phyloP scores from a whole-genome alignment of 2,888 invertebrate species.

The Caenorhabditis sulstoni region DNA sequence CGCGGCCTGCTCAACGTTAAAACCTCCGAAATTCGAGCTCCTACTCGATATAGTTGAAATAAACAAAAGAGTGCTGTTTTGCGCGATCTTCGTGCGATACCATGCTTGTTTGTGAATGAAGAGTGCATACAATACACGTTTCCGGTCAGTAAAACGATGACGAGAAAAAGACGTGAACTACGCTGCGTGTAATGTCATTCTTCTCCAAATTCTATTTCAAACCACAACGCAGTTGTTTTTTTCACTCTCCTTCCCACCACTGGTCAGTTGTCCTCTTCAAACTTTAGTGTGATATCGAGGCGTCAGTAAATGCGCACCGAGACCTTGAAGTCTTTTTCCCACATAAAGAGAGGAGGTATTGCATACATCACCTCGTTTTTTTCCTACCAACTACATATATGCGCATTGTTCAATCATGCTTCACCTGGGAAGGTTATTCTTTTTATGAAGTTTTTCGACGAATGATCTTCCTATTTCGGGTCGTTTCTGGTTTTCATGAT shows the following conservation, averaged over 20 bases:
- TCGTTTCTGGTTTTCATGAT: conserved; percentile 16
- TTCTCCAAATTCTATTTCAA: background rate
- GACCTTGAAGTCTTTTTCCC: conserved; percentile 49
- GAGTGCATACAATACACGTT: conserved; percentile 38
- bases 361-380: conserved; percentile 14
- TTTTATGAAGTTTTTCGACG: conserved; percentile 28
- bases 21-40: conserved; percentile 37
- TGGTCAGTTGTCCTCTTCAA: background rate
- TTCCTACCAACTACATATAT: too few species aligned
- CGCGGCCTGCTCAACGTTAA: background rate
- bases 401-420: conserved; percentile 25
- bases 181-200: conserved; percentile 1
- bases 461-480: conserved; percentile 17
- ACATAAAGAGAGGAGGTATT: conserved; percentile 7
- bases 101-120: conserved; percentile 46
- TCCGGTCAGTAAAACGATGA: conserved; percentile 30
- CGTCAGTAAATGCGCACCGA: conserved; percentile 4
- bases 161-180: conserved; percentile 49
- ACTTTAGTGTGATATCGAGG: conserved; percentile 13
- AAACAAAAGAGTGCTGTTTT: conserved; percentile 25
- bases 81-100: conserved; percentile 44
- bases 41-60: conserved; percentile 34
- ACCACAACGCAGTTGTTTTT: background rate
- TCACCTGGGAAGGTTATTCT: conserved; percentile 42
- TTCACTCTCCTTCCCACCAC: background rate